A percentile compares a stretch with the other conserved stretches of the same genome.
Conservation (phyloP, 2,888 invertebrate genomes). For the Lithophane leautieri region DNA sequence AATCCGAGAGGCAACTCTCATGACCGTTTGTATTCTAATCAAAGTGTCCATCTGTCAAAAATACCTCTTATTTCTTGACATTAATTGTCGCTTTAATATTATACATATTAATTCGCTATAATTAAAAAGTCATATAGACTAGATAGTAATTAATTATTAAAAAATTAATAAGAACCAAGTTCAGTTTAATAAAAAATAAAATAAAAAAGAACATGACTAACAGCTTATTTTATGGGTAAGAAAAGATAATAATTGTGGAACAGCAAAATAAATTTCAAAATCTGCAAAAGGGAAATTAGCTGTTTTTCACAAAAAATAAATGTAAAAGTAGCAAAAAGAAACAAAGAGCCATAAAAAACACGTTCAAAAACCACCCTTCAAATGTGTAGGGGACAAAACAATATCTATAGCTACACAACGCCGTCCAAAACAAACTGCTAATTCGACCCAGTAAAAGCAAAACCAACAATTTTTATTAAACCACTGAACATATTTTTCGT, state of each 20-base stretch:
- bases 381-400: background rate
- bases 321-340: background rate
- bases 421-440: slow-evolving; percentile 27
- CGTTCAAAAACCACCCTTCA: background rate
- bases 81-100: no score
- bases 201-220: background rate
- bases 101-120: no score
- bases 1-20: no score
- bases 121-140: no score
- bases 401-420: background rate
- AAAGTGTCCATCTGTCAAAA: no score
- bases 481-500: slow-evolving; percentile 47
- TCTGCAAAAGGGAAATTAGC: background rate
- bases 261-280: background rate
- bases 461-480: slow-evolving; percentile 45
- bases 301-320: background rate
- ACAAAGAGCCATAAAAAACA: background rate
- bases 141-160: background rate
- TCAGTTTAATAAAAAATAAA: no score
- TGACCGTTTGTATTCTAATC: no score
- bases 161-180: no score
- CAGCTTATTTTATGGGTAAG: no score
- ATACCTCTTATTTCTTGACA: no score
- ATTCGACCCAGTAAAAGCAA: slow-evolving; percentile 29
- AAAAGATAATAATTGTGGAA: background rate